Percentiles rank a stretch among this genome's conserved stretches.
These are phyloP conservation scores for Schizotus pectinicornis DNA, from an alignment of 2,888 invertebrate genomes.

Conservation along the genomic window DNA sequence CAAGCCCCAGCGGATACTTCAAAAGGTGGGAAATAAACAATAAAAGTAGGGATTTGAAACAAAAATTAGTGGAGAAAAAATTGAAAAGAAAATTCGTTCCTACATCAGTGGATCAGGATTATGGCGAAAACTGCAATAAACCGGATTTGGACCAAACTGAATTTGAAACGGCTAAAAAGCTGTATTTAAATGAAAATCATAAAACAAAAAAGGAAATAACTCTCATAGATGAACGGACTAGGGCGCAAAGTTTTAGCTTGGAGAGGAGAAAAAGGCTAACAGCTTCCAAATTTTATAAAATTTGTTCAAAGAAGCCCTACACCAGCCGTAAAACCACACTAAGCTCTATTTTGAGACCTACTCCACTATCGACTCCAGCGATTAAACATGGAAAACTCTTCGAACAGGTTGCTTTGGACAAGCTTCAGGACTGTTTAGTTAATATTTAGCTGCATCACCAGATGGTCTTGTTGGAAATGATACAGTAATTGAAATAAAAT, in stretches of 20 bases:
- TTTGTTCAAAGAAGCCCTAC: neutral
- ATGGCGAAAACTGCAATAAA: neutral
- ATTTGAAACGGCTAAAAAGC: neutral
- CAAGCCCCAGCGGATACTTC: conserved; percentile 1
- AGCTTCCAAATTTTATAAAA: neutral
- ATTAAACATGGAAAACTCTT: too few relatives aligned
- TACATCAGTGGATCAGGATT: neutral
- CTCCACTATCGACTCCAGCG: too few relatives aligned
- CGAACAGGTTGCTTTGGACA: too few relatives aligned
- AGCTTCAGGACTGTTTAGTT: too few relatives aligned
- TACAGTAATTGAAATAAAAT: too few relatives aligned
- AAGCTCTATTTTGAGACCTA: too few relatives aligned
- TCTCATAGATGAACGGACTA: neutral
- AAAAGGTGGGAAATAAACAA: conserved; percentile 2
- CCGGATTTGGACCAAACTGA: neutral
- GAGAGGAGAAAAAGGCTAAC: neutral
- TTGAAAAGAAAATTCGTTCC: neutral
- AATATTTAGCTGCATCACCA: too few relatives aligned
- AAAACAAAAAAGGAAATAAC: neutral
- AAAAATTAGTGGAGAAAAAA: neutral
- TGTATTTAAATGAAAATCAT: neutral
- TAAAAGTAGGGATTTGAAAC: neutral
- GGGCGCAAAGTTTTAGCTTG: neutral
- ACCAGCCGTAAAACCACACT: too few relatives aligned
- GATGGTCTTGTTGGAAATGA: too few relatives aligned